phyloP scores from a whole-genome alignment of 2,113 vertebrate species.

The Panthera leo region DNA sequence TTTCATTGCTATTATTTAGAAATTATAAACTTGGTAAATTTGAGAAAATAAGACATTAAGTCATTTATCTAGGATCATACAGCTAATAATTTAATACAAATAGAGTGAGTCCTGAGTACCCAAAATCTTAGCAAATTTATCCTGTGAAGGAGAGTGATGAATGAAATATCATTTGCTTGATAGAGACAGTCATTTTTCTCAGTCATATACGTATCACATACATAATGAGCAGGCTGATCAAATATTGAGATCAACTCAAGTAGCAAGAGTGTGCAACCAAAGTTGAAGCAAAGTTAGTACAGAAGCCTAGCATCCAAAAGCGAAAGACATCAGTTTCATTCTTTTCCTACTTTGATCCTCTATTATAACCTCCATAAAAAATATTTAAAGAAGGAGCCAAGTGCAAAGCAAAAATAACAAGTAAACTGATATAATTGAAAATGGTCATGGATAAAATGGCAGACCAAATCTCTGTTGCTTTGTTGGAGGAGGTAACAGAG shows the following conservation, averaged over 20 bases:
- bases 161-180: not conserved
- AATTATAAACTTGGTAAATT: not conserved
- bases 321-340: not conserved
- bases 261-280: fast-evolving
- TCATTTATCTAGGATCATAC: not conserved
- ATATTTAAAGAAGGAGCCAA: not conserved
- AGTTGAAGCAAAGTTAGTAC: not conserved
- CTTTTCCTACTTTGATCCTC: not conserved
- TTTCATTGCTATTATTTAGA: not conserved
- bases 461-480: not conserved
- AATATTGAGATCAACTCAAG: not conserved
- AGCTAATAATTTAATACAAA: not conserved
- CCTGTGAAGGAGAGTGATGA: not conserved
- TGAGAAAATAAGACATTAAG: not conserved
- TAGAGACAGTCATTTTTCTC: not conserved
- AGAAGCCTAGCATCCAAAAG: not conserved
- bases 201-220: not conserved
- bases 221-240: not conserved
- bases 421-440: not conserved
- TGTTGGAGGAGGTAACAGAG: not conserved
- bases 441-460: not conserved
- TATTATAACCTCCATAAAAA: not conserved
- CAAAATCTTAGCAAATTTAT: not conserved
- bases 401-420: not conserved
- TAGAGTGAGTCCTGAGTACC: not conserved